Evolutionary conservation across 2,113 vertebrate genomes (phyloP).

Genomic region (Nesoenas mayeri): DNA sequence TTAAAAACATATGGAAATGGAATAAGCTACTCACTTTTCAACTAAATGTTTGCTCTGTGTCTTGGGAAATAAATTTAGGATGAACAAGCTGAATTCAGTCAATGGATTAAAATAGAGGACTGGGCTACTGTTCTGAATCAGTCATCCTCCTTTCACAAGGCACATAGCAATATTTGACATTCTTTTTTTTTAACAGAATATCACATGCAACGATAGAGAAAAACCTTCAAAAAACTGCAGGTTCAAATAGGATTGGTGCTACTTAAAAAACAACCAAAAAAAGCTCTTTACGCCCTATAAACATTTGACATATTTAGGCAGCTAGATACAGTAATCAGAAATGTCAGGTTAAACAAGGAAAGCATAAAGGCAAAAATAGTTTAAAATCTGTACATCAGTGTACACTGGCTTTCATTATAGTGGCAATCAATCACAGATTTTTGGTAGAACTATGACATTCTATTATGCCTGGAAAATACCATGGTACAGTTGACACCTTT

Average conservation of each 20-base stretch:
- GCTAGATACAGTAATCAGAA: conserved; percentile 39
- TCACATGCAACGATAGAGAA: background rate
- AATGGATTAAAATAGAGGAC: conserved; percentile 22
- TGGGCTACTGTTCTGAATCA: conserved; percentile 48
- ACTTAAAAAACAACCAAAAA: background rate
- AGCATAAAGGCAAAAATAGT: conserved; percentile 38
- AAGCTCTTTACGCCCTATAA: background rate
- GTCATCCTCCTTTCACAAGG: conserved; percentile 1
- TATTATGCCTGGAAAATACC: conserved; percentile 41
- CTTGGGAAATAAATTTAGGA: conserved; percentile 63
- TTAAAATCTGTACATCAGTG: conserved; percentile 24
- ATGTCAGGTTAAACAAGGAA: conserved; percentile 56
- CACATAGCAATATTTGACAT: background rate
- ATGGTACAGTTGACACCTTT: conserved; percentile 23
- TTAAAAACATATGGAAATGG: conserved; percentile 62
- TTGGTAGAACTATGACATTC: conserved; percentile 35
- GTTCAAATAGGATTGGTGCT: conserved; percentile 15
- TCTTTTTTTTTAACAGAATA: background rate
- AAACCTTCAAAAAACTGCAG: background rate
- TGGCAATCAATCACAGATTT: conserved; percentile 37
- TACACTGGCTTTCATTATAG: conserved; percentile 41
- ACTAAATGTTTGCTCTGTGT: conserved; percentile 47
- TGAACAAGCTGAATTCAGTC: conserved; percentile 51
- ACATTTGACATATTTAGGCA: conserved; percentile 35
- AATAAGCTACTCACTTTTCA: conserved; percentile 50